Base-by-base conservation (phyloP, 2,113 vertebrate species). In the Panurus biarmicus region DNA sequence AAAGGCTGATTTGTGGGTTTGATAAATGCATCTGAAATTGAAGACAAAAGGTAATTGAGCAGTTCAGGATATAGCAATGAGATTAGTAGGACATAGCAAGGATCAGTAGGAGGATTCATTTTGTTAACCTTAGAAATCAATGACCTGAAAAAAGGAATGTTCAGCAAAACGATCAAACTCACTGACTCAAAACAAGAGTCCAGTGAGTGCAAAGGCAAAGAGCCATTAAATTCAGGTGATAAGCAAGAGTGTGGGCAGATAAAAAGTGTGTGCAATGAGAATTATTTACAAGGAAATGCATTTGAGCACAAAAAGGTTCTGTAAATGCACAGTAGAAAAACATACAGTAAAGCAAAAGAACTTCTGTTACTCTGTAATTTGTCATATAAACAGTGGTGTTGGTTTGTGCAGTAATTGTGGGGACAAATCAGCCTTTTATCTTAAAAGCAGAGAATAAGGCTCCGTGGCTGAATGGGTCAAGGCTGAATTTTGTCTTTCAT, bases 101-200 rank as follows among this genome's bases (percentile, higher is more conserved):
- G 79, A 93, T 79, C 87, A 85, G 91, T 50, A 36, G 79, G 79
- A 92, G 85, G 92, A 91, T 87, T 96, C 87, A 76, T 94, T 96
- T 82, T 91, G 71, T 95, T 95, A 89, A 91, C 96, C 95, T 95
- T 82, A 87, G 75, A 67, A 95, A 88, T 87, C 95, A 93, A 66
- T 96, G 94, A 97, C 95, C 96, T 97, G 95, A 93, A 95, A 96
- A 96, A 95, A 94, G 66, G 81, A 96, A 94, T 56, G 86, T 90
- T 94, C 94, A 95, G 88, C 86, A 90, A 75, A 93, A 93, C 2
- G 7, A 81, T 89, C 84, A 86, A 92, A 95, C 60, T 92, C 86
- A 93, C 75, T 90, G 96, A 91, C 78, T 95, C 73, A 95, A 89
- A 95, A 78, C 44, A 18, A 61, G 61, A 89, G 60, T 45, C 74